phyloP scores from a whole-genome alignment of 2,797 vertebrate species.

The Euthynnus affinis region DNA sequence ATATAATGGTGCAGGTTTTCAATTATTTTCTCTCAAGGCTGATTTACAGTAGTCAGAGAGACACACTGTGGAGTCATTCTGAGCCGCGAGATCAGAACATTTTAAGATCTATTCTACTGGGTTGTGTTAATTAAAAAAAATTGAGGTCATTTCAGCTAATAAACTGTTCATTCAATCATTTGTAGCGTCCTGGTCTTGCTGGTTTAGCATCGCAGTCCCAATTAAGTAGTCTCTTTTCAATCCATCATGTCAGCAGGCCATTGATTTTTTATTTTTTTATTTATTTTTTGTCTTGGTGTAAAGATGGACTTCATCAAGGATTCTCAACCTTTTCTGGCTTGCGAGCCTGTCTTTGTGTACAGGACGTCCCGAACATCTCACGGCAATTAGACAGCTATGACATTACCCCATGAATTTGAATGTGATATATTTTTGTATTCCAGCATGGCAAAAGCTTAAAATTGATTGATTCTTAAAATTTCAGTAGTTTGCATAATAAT shows the following conservation, averaged over 20 bases:
- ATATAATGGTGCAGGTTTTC: background rate
- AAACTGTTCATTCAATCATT: slow-evolving; percentile 47
- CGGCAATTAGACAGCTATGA: slow-evolving; percentile 10
- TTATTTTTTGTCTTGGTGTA: slow-evolving; percentile 8
- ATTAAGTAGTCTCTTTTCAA: slow-evolving; percentile 65
- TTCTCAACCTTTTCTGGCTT: slow-evolving; percentile 26
- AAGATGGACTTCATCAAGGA: slow-evolving; percentile 27
- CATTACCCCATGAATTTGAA: background rate
- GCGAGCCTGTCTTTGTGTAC: background rate
- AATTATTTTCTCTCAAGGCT: background rate
- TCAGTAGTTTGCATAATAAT: background rate
- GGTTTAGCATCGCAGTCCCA: slow-evolving; percentile 60
- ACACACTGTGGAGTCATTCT: background rate
- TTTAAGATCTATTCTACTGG: slow-evolving; percentile 3
- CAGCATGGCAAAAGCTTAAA: background rate
- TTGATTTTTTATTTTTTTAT: slow-evolving; percentile 68
- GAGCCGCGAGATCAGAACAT: background rate
- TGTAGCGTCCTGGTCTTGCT: slow-evolving; percentile 63
- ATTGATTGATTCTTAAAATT: background rate
- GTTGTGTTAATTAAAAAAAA: slow-evolving; percentile 33
- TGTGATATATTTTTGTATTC: background rate
- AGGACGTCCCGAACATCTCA: background rate
- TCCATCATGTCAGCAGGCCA: slow-evolving; percentile 61
- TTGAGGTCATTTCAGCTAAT: slow-evolving; percentile 43
- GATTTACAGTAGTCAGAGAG: background rate